phyloP scores from a whole-genome alignment of 2,797 vertebrate species.

The Salarias fasciatus region DNA sequence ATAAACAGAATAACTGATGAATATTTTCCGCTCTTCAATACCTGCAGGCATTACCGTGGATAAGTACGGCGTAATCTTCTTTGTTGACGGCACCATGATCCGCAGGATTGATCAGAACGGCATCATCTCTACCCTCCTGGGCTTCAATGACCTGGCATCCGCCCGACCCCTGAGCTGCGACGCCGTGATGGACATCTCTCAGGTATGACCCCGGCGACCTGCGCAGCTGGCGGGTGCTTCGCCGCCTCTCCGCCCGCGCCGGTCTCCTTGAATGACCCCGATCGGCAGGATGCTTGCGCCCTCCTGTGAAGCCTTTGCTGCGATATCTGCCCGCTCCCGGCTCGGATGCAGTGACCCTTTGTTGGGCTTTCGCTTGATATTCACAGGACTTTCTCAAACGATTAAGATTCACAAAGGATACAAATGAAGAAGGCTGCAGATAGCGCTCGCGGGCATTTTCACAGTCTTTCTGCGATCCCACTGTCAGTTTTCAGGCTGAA shows the following conservation, averaged over 20 bases:
- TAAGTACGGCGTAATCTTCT: slow-evolving; percentile 95
- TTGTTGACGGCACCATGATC: slow-evolving; percentile 98
- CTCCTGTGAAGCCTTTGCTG: slow-evolving; percentile 23
- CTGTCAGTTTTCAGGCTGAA: slow-evolving; percentile 19
- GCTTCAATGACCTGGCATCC: slow-evolving; percentile 97
- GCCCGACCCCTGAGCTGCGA: slow-evolving; percentile 97
- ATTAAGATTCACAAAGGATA: slow-evolving; percentile 3
- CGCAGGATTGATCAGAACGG: slow-evolving; percentile 96
- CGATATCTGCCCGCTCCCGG: slow-evolving; percentile 18
- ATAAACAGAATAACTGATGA: slow-evolving; percentile 51
- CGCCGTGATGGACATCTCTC: slow-evolving; percentile 98
- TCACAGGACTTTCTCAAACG: background rate
- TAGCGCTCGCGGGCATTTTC: slow-evolving; percentile 7
- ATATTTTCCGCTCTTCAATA: slow-evolving; percentile 40
- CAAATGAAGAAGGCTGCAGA: background rate
- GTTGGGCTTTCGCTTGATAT: slow-evolving; percentile 26
- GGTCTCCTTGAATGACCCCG: slow-evolving; percentile 38
- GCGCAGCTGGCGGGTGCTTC: slow-evolving; percentile 20
- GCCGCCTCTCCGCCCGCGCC: slow-evolving; percentile 21
- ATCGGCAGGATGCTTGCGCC: slow-evolving; percentile 11
- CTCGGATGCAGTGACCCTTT: background rate
- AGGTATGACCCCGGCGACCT: slow-evolving; percentile 81
- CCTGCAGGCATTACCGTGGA: slow-evolving; percentile 93
- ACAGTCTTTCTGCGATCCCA: slow-evolving; percentile 3
- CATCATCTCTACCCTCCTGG: slow-evolving; percentile 95